Conservation (phyloP, 2,888 invertebrate genomes). For the Leucophenga montana region DNA sequence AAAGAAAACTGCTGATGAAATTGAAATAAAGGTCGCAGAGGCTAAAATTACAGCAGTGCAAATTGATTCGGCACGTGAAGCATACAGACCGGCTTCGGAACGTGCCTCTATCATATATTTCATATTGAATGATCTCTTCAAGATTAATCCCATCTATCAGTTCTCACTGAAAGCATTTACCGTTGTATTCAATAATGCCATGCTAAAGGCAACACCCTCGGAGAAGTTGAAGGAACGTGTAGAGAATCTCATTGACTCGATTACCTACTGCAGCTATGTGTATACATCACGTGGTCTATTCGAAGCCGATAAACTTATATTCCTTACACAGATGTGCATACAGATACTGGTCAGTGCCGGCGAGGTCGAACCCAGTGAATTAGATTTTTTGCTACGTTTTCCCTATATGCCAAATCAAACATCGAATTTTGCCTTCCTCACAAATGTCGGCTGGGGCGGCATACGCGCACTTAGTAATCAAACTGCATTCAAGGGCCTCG, state of each 20-base stretch:
- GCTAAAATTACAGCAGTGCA: conserved; percentile 88
- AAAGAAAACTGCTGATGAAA: conserved; percentile 92
- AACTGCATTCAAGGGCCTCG: conserved; percentile 87
- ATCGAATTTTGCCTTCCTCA: conserved; percentile 89
- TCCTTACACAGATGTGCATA: conserved; percentile 88
- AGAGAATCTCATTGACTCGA: conserved; percentile 85
- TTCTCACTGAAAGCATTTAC: conserved; percentile 96
- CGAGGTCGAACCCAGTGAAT: conserved; percentile 82
- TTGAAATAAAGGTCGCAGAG: conserved; percentile 88
- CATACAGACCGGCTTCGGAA: conserved; percentile 87
- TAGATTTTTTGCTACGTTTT: conserved; percentile 91
- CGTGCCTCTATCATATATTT: conserved; percentile 94
- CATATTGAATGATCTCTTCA: conserved; percentile 91
- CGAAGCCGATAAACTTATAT: conserved; percentile 92
- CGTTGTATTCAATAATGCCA: conserved; percentile 88
- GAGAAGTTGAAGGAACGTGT: conserved; percentile 84
- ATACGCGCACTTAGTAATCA: conserved; percentile 84
- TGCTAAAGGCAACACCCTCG: conserved; percentile 79
- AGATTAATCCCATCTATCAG: conserved; percentile 96
- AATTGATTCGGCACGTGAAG: conserved; percentile 93
- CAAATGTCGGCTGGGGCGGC: conserved; percentile 86
- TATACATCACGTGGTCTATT: conserved; percentile 94
- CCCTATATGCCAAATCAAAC: conserved; percentile 83
- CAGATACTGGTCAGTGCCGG: conserved; percentile 78
- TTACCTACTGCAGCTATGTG: conserved; percentile 88